phyloP scores from a whole-genome alignment of 2,888 invertebrate genomes.

The Chirona hameri region DNA sequence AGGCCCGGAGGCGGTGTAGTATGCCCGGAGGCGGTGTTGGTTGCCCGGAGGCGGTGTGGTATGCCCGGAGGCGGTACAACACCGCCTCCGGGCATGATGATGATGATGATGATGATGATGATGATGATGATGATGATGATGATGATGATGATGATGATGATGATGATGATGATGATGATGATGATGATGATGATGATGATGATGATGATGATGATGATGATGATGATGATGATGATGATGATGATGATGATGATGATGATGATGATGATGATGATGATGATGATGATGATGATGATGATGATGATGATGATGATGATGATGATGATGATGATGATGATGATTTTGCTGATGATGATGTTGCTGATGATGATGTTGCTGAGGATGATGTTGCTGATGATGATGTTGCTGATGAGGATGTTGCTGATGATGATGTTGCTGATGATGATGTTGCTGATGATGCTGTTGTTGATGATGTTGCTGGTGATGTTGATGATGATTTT shows the following conservation, averaged over 20 bases:
- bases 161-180: constrained; percentile 12
- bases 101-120: constrained; percentile 22
- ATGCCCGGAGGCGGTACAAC: too few relatives aligned
- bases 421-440: too few relatives aligned
- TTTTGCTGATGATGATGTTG: too few relatives aligned
- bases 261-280: constrained; percentile 22
- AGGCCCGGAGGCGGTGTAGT: too few relatives aligned
- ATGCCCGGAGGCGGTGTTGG: too few relatives aligned
- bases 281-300: constrained; percentile 22
- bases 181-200: constrained; percentile 22
- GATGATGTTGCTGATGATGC: too few relatives aligned
- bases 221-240: constrained; percentile 22
- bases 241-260: constrained; percentile 22
- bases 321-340: constrained; percentile 22
- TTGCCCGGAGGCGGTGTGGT: too few relatives aligned
- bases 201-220: constrained; percentile 22
- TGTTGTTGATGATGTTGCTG: too few relatives aligned
- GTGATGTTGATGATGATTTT: too few relatives aligned
- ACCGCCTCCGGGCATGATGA: background rate
- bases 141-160: constrained; percentile 22
- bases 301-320: constrained; percentile 22
- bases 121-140: constrained; percentile 22
- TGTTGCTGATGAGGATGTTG: too few relatives aligned
- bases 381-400: too few relatives aligned
- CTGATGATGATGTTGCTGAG: too few relatives aligned